These are phyloP conservation scores for Rapana venosa DNA, from an alignment of 2,888 invertebrate genomes.

Conservation along the genomic window DNA sequence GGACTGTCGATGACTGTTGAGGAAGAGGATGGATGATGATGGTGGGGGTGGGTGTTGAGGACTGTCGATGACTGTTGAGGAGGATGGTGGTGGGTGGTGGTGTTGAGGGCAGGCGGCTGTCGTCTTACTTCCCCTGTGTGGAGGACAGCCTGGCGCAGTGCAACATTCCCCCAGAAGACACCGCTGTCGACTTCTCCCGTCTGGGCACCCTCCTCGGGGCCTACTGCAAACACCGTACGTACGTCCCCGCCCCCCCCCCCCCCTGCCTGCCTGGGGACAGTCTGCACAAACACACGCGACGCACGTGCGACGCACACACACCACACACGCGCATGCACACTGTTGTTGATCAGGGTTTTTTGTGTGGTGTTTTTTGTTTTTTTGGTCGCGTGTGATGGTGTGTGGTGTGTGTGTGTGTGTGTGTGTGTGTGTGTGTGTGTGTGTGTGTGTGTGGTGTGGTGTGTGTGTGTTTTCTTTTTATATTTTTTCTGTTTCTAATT, in stretches of 20 bases:
- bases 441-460: no score
- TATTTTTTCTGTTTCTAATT: no score
- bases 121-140: conserved; percentile 45
- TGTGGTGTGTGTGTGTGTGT: no score
- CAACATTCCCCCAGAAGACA: conserved; percentile 39
- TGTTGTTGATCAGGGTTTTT: no score
- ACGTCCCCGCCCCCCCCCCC: background rate
- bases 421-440: no score
- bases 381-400: no score
- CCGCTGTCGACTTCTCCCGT: conserved; percentile 10
- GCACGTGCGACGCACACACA: no score
- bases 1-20: background rate
- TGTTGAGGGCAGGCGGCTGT: conserved; percentile 32
- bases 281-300: background rate
- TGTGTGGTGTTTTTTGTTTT: no score
- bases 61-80: no score
- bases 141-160: conserved; percentile 38
- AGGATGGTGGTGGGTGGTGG: background rate
- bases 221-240: conserved; percentile 31
- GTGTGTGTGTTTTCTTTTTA: no score
- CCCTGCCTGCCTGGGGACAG: background rate
- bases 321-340: no score
- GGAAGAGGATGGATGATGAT: background rate
- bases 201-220: conserved; percentile 12
- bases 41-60: no score